These are phyloP conservation scores for Acanthiza pusilla DNA, from an alignment of 2,797 vertebrate species.

Conservation along the genomic window DNA sequence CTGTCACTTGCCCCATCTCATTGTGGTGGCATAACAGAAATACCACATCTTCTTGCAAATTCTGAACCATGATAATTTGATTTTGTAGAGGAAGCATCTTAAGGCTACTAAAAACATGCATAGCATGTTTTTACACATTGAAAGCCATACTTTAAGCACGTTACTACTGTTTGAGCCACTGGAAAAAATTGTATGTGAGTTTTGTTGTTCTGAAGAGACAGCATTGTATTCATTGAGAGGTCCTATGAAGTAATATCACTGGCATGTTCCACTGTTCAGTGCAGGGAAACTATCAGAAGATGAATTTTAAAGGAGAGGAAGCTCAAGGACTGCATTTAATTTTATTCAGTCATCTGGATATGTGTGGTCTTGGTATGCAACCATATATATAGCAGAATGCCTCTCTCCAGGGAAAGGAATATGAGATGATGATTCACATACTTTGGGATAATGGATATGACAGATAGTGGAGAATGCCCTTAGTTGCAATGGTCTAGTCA, in stretches of 20 bases:
- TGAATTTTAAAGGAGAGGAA: neutral
- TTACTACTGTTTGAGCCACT: neutral
- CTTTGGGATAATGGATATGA: neutral
- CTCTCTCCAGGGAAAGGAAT: neutral
- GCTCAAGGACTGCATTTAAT: neutral
- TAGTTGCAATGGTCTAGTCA: neutral
- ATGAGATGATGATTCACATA: neutral
- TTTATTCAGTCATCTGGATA: neutral
- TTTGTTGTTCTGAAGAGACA: neutral
- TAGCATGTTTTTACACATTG: neutral
- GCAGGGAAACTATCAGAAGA: neutral
- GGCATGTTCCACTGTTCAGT: neutral
- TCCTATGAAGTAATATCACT: neutral
- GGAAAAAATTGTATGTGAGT: neutral
- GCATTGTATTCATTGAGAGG: neutral
- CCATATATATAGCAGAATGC: neutral
- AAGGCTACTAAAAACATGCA: neutral
- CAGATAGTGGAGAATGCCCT: neutral
- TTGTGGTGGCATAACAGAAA: neutral
- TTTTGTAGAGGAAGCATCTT: neutral
- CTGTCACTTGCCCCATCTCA: neutral
- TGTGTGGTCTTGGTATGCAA: neutral
- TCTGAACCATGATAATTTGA: neutral
- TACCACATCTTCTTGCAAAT: neutral
- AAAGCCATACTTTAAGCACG: neutral